These are phyloP conservation scores for Crematogaster levior DNA, from an alignment of 2,888 invertebrate genomes.

Conservation along the genomic window DNA sequence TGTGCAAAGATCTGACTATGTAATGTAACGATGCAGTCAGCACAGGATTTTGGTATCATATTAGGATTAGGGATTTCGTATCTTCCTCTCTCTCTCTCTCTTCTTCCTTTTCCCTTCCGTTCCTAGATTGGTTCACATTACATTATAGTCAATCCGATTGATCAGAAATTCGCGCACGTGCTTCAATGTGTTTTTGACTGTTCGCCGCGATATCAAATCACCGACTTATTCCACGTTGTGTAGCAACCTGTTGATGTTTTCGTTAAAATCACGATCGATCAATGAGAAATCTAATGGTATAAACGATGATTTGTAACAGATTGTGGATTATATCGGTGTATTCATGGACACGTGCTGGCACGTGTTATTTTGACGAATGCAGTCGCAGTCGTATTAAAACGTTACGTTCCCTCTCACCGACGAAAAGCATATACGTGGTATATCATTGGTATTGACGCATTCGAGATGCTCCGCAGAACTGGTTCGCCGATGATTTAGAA, in stretches of 20 bases:
- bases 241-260: conserved; percentile 78
- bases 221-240: conserved; percentile 53
- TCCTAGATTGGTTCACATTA: background rate
- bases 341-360: background rate
- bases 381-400: background rate
- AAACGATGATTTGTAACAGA: background rate
- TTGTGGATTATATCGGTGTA: background rate
- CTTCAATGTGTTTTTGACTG: conserved; percentile 19
- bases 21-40: background rate
- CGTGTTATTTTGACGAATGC: conserved; percentile 15
- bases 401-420: background rate
- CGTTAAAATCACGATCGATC: conserved; percentile 5
- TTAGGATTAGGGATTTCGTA: background rate
- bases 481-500: conserved; percentile 21
- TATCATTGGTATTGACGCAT: conserved; percentile 5
- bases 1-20: conserved; percentile 3
- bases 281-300: background rate
- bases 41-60: background rate
- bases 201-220: conserved; percentile 24
- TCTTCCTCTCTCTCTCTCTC: background rate
- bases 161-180: conserved; percentile 21
- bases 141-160: conserved; percentile 45
- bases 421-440: background rate
- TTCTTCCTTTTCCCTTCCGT: background rate
- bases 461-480: background rate